These are phyloP conservation scores for Lipophrys pholis DNA, from an alignment of 2,113 vertebrate species.

Conservation along the genomic window DNA sequence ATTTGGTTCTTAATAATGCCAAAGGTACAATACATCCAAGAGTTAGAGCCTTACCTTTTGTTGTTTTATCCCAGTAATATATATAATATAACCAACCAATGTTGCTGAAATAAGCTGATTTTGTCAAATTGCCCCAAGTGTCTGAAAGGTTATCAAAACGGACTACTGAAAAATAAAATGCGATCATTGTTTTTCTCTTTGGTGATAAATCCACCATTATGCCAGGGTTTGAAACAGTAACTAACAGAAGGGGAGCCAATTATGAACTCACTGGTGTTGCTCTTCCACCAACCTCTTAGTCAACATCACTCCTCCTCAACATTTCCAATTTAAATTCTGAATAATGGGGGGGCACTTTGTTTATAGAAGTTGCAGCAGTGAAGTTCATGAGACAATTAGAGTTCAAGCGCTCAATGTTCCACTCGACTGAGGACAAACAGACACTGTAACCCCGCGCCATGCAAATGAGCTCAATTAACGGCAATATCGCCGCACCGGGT, in stretches of 20 bases:
- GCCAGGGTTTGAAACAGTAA: too few species aligned
- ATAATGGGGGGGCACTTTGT: constrained; percentile 20
- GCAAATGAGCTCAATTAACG: constrained; percentile 75
- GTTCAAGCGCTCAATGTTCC: constrained; percentile 66
- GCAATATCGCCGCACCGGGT: constrained; percentile 49
- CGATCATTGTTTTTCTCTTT: too few species aligned
- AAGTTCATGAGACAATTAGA: constrained; percentile 56
- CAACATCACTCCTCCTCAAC: constrained; percentile 17
- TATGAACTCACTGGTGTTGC: neutral
- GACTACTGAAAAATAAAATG: too few species aligned
- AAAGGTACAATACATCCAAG: too few species aligned
- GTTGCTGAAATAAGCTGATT: too few species aligned
- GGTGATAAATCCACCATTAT: too few species aligned
- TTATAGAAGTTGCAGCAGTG: constrained; percentile 31
- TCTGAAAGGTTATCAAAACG: too few species aligned
- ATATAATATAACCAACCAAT: too few species aligned
- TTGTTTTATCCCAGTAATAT: too few species aligned
- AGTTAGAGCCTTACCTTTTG: too few species aligned
- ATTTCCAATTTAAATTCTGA: constrained; percentile 41
- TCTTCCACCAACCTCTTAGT: neutral
- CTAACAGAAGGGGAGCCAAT: neutral
- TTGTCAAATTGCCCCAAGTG: too few species aligned
- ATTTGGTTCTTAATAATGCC: too few species aligned
- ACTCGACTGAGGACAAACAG: constrained; percentile 65
- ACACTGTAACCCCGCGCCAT: constrained; percentile 52